Conservation (phyloP, 2,113 vertebrate species). For the Hippopotamus amphibius region DNA sequence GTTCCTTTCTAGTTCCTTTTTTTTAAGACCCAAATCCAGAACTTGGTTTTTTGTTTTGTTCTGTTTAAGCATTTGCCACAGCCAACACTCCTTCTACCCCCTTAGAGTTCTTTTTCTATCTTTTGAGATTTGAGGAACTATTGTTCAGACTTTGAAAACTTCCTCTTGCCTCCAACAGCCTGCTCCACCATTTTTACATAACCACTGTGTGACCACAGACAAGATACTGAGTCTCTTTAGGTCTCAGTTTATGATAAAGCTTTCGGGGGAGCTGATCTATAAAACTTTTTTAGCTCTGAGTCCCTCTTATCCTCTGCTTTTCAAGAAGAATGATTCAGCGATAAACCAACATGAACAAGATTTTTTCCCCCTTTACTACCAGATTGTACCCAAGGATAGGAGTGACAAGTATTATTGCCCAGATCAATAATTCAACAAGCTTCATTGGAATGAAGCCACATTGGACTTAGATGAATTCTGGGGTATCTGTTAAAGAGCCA, state of each 20-base stretch:
- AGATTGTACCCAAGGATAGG: background rate
- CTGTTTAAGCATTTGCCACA: constrained; percentile 25
- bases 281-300: background rate
- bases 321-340: background rate
- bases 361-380: background rate
- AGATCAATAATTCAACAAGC: background rate
- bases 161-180: background rate
- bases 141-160: constrained; percentile 23
- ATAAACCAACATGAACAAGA: background rate
- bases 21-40: constrained; percentile 34
- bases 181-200: background rate
- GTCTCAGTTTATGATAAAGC: background rate
- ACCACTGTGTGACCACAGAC: background rate
- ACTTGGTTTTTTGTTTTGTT: background rate
- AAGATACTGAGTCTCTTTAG: background rate
- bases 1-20: constrained; percentile 11
- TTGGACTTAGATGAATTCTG: background rate
- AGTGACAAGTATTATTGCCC: background rate
- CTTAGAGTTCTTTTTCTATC: background rate
- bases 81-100: background rate
- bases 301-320: background rate
- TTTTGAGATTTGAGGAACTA: constrained; percentile 47
- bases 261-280: background rate
- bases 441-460: background rate
- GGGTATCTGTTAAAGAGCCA: background rate